These are phyloP conservation scores for Drosophila testacea DNA, from an alignment of 2,888 invertebrate genomes.

Conservation along the genomic window DNA sequence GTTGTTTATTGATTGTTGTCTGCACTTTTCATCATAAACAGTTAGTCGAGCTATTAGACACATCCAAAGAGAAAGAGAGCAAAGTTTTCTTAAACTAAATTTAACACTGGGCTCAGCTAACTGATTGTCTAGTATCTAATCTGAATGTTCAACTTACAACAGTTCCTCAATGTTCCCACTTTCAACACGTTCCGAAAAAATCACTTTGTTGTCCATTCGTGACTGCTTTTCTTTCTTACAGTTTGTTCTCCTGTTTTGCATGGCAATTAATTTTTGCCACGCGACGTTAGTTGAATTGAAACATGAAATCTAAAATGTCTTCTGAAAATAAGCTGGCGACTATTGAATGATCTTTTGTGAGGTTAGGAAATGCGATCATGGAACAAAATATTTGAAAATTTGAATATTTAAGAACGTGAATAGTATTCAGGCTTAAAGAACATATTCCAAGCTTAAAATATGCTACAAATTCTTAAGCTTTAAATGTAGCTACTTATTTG, in stretches of 20 bases:
- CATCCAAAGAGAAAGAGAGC: conserved; percentile 8
- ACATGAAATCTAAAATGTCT: conserved; percentile 27
- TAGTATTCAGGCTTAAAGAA: no score
- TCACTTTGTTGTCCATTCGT: conserved; percentile 60
- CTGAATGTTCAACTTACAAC: conserved; percentile 37
- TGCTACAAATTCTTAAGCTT: no score
- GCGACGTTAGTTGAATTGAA: conserved; percentile 59
- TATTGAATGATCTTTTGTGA: conserved; percentile 26
- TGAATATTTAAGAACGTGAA: no score
- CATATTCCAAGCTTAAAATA: no score
- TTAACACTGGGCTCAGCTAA: conserved; percentile 4
- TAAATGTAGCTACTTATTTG: no score
- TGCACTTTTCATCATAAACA: conserved; percentile 67
- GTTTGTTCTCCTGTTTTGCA: conserved; percentile 52
- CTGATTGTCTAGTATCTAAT: conserved; percentile 27
- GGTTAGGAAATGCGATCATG: not conserved
- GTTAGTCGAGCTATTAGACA: conserved; percentile 41
- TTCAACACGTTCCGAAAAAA: conserved; percentile 51
- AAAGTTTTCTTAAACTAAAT: conserved; percentile 10
- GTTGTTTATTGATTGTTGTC: conserved; percentile 28
- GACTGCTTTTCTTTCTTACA: conserved; percentile 37
- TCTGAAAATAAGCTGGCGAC: conserved; percentile 21
- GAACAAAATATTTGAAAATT: no score
- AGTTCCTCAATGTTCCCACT: conserved; percentile 22
- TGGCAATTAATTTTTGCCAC: conserved; percentile 73